Percentiles rank a stretch among this genome's conserved stretches.
Evolutionary conservation across 2,797 vertebrate genomes (phyloP).

Genomic region (Capromys pilorides): DNA sequence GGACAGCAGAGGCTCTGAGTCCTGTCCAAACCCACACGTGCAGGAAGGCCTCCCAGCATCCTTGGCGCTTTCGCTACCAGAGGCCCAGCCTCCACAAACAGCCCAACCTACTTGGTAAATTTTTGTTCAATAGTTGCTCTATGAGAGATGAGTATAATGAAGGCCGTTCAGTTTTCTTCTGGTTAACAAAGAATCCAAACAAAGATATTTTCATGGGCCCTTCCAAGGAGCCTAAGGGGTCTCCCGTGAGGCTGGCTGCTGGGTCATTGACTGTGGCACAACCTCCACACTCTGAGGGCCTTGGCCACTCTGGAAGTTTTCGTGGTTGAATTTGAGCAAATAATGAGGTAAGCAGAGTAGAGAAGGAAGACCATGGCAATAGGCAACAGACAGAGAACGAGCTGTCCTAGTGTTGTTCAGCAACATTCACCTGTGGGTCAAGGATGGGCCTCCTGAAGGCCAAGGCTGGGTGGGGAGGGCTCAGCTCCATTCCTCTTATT

Average conservation of each 20-base stretch:
- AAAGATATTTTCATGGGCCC: background rate
- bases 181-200: background rate
- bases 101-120: background rate
- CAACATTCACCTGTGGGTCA: background rate
- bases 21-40: background rate
- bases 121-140: background rate
- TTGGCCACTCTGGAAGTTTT: background rate
- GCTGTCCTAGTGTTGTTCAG: background rate
- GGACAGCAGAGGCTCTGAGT: background rate
- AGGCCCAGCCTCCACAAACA: background rate
- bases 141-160: background rate
- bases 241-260: no score
- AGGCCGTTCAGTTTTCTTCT: background rate
- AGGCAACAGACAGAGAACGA: background rate
- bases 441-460: background rate
- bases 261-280: accelerated
- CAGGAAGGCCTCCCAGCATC: background rate
- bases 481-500: background rate
- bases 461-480: no score
- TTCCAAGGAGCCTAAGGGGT: no score
- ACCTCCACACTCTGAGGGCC: background rate
- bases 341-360: no score
- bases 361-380: background rate
- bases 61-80: background rate
- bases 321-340: background rate